phyloP scores from a whole-genome alignment of 2,113 vertebrate genomes.

The Sylvilagus bachmani region DNA sequence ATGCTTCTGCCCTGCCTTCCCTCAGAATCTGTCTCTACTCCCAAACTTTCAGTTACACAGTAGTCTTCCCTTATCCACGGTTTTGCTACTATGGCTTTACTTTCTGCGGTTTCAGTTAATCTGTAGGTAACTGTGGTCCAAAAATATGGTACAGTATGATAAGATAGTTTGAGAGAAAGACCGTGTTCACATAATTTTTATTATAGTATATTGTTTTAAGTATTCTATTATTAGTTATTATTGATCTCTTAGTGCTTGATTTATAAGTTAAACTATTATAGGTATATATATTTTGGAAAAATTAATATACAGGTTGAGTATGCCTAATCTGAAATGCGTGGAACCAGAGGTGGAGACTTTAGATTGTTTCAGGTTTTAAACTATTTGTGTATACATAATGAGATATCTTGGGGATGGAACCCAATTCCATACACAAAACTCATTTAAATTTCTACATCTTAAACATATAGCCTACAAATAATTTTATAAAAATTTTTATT shows the following conservation, averaged over 20 bases:
- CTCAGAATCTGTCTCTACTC: conserved; percentile 8
- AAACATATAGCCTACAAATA: not conserved
- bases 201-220: not conserved
- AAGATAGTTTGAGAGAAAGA: not conserved
- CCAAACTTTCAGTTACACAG: not conserved
- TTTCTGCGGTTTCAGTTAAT: not conserved
- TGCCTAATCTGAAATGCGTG: conserved; percentile 23
- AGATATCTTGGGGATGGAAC: not conserved
- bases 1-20: conserved; percentile 45
- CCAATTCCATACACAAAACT: not conserved
- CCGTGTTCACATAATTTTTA: not conserved
- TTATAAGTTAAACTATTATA: not conserved
- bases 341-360: not conserved
- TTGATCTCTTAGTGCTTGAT: not conserved
- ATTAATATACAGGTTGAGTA: not conserved
- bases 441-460: not conserved
- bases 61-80: not conserved
- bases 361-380: conserved; percentile 3
- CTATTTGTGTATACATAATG: not conserved
- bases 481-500: not conserved
- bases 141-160: not conserved
- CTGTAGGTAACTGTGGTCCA: not conserved
- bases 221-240: not conserved
- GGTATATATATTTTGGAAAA: not conserved
- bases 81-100: not conserved